Evolutionary conservation across 2,113 vertebrate genomes (phyloP).

Genomic region (Thinocorus orbignyianus): DNA sequence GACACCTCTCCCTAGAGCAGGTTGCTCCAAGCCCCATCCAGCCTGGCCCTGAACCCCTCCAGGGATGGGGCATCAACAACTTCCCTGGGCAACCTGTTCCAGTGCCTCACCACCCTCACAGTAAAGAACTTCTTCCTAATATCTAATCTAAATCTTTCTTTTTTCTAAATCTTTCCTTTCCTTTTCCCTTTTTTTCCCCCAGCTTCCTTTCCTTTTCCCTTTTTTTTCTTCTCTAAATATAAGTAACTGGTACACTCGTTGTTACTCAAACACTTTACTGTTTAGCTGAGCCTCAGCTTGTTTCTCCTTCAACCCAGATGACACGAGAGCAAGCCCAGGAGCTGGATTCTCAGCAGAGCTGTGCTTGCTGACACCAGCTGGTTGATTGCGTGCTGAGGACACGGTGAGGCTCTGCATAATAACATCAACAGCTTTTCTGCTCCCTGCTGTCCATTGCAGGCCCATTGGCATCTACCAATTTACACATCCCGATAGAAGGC

Average conservation of each 20-base stretch:
- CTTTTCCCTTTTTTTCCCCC: too few relatives aligned
- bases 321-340: background rate
- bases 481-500: fast-evolving
- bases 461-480: background rate
- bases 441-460: background rate
- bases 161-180: too few relatives aligned
- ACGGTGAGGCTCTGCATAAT: background rate
- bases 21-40: too few relatives aligned
- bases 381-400: background rate
- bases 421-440: background rate
- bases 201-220: too few relatives aligned
- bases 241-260: background rate
- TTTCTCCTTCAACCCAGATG: background rate
- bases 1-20: too few relatives aligned
- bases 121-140: too few relatives aligned
- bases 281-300: background rate
- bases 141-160: too few relatives aligned
- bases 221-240: too few relatives aligned
- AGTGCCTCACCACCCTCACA: too few relatives aligned
- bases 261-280: background rate
- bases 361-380: background rate
- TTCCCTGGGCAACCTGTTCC: too few relatives aligned
- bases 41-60: too few relatives aligned
- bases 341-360: background rate
- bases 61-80: too few relatives aligned